Evolutionary conservation across 2,888 invertebrate species (phyloP), one percentile per base, ranked within the genome.

Genomic region (Cheilosia vulpina): DNA sequence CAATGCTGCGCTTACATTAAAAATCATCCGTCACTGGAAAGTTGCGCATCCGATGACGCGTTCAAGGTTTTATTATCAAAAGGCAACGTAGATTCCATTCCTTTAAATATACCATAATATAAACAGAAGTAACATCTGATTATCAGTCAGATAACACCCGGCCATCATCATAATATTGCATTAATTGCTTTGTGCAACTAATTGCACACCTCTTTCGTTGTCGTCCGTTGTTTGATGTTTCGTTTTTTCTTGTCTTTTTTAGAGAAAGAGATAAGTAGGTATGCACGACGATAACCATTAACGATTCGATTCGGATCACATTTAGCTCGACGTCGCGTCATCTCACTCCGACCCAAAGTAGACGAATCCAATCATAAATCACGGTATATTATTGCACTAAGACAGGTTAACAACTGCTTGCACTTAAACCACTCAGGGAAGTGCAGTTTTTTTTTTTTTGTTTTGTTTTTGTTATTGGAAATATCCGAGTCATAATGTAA

Each of bases 361-460:
- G 73, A 76, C 71, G 55, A 65, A 60, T 55, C 55, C 65, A 80
- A 69, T 80, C 84, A 85, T 85, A 85, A 85, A 85, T 85, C 84
- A 85, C 71, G 43, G 62, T 19, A 69, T 69, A 85, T 85, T 85
- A 85, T 85, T 85, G 62, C 80, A 71, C 43, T 4, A 69, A 55
- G 84, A 85, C 84, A 85, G 84, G 84, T 85, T 85, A 79, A 85
- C 84, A 85, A 85, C 84, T 80, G 80, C 66, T 45, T 76, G 84
- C 84, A 85, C 84, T 85, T 85, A 85, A 79, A 80, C 84, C 84
- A 85, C 84, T 85, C 76, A 57, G 24, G 52, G 43, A 55, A 75
- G 60, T 69, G 69, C 63, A 47, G 31, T 31, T 31, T 50, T 47
- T 17, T 19, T 60, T 31, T 31, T 1, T 31, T 7, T 6, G 79